Base-by-base conservation (phyloP, 2,113 vertebrate genomes). In the Crotalus tigris region DNA sequence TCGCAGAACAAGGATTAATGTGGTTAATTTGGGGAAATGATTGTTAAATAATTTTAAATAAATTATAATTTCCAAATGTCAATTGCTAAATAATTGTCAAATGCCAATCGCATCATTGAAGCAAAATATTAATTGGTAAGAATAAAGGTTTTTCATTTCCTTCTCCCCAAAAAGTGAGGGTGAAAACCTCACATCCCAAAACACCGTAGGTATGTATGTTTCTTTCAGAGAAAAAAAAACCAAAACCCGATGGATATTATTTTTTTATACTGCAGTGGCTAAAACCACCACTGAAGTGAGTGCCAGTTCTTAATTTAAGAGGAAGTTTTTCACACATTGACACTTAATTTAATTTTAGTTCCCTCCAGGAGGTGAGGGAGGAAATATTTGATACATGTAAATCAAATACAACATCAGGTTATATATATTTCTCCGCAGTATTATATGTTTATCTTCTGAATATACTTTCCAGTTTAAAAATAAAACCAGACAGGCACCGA, bases 271-370 rank as follows among this genome's bases (percentile, higher is more conserved):
- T 21, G 69, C 17, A 1, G 39, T 55, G 59, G 57, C 3, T 89
- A 95, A 96, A 94, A 24, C 89, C 19, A 26, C 93, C 87, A 93
- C 53, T 29, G 6, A 90, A n/a, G 5, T 87, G 59, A 93, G 75
- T 7, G 8, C 93, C 86, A 94, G 87, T 69, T 91, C 87, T 94
- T 96, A 96, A 93, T 94, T 94, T 94, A 57, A 87, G 81, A 96
- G 54, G n/a, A 85, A 57, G 0, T 58, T 96, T 92, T 94, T 93
- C 91, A 93, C 39, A 2, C 91, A n/a, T 94, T 95, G 92, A 93
- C 94, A 96, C 94, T 94, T 51, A 87, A 54, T 91, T 90, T 91
- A 94, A 93, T 95, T 93, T 90, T 54, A 86, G 90, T 87, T 94
- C 92, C 58, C 94, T 92, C 90, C 6, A 49, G 88, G 94, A 96